phyloP scores from a whole-genome alignment of 2,888 invertebrate species.

The Holacanthella duospinosa region DNA sequence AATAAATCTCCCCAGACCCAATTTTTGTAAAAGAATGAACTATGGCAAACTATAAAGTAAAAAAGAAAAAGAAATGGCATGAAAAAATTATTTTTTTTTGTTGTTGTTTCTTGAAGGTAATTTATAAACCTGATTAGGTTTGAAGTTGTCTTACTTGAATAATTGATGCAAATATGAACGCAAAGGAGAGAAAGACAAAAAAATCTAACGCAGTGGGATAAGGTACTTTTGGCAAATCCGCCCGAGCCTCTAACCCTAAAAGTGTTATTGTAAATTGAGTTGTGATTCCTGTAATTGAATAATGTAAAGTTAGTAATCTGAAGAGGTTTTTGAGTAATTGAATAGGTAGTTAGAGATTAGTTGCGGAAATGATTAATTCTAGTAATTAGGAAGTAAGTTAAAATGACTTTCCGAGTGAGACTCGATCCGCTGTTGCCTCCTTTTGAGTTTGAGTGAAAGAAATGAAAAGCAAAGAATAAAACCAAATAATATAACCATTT shows the following conservation, averaged over 20 bases:
- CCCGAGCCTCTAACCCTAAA: slow-evolving; percentile 64
- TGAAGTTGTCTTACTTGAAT: too few relatives aligned
- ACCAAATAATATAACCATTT: background rate
- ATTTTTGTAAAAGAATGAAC: slow-evolving; percentile 78
- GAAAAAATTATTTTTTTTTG: background rate
- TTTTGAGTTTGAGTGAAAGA: slow-evolving; percentile 40
- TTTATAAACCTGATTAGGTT: too few relatives aligned
- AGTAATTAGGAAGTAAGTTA: background rate
- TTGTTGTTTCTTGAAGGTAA: too few relatives aligned
- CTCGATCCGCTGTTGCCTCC: slow-evolving; percentile 45
- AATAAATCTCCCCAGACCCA: slow-evolving; percentile 67
- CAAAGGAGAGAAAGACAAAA: slow-evolving; percentile 69
- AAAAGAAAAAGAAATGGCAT: background rate
- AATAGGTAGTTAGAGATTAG: background rate
- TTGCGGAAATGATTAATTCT: background rate
- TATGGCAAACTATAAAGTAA: slow-evolving; percentile 60
- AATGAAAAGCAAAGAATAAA: background rate
- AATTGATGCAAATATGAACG: slow-evolving; percentile 68
- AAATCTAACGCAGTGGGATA: slow-evolving; percentile 78
- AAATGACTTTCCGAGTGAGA: slow-evolving; percentile 28
- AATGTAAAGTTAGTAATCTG: background rate
- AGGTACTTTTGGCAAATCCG: slow-evolving; percentile 70
- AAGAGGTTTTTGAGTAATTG: background rate
- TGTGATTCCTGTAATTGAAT: slow-evolving; percentile 53
- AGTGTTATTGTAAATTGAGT: slow-evolving; percentile 78